Conservation (phyloP, 2,113 vertebrate genomes). For the Stigmatopora argus region DNA sequence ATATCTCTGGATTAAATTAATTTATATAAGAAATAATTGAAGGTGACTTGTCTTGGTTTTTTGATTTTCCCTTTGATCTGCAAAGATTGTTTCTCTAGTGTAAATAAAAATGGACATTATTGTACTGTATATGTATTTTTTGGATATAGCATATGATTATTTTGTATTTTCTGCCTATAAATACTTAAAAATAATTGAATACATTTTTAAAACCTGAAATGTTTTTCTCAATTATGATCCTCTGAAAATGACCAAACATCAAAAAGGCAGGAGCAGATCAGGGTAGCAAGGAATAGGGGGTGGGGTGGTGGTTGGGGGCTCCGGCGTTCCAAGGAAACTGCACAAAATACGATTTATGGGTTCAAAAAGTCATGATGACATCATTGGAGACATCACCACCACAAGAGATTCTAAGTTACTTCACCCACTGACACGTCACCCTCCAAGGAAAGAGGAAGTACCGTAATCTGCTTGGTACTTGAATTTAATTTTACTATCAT, state of each 20-base stretch:
- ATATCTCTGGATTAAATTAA: too few relatives aligned
- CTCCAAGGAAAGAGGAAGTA: not conserved
- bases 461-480: not conserved
- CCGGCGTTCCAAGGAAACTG: not conserved
- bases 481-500: too few relatives aligned
- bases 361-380: not conserved
- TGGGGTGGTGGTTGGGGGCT: not conserved
- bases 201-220: too few relatives aligned
- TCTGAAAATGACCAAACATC: too few relatives aligned
- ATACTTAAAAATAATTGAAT: too few relatives aligned
- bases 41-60: too few relatives aligned
- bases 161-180: too few relatives aligned
- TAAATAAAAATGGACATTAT: not conserved
- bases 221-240: too few relatives aligned
- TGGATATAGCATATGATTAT: too few relatives aligned
- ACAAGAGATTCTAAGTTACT: not conserved
- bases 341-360: not conserved
- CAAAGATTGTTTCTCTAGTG: too few relatives aligned
- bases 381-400: not conserved
- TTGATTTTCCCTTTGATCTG: too few relatives aligned
- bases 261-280: not conserved
- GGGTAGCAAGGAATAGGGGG: not conserved
- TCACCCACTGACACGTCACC: not conserved
- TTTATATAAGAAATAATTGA: too few relatives aligned
- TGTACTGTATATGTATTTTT: not conserved